Evolutionary conservation across 1,140 invertebrate species (phyloP), one percentile per base, ranked within the genome.

Genomic region (Nephotettix cincticeps): DNA sequence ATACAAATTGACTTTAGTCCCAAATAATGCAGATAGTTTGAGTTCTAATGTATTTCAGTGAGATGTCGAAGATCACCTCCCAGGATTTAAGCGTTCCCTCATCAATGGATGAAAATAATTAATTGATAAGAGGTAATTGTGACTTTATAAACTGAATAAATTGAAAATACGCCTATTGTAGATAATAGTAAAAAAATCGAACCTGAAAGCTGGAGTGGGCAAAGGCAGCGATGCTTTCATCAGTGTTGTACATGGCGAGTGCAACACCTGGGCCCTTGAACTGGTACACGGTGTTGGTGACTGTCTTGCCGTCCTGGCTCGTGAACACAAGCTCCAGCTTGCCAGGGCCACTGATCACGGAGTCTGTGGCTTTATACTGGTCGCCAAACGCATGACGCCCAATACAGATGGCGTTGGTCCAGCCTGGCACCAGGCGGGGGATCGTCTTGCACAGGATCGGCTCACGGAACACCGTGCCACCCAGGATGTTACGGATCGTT

Each of bases 351-450:
- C 86, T 80, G 40, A 93, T 84, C 36, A 96, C 88, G 75, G 91
- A 84, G 82, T 97, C 94, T 73, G 89, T 90, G 0, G 93, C 93
- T 82, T 94, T 95, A 82, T 97, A 97, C 81, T 95, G 93, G 82
- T 96, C 94, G 36, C 93, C 94, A 80, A 92, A 90, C 23, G 94
- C 94, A 80, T 96, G 94, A 79, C 94, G 89, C 36, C 94, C 94
- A 76, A 96, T 95, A 21, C 94, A 82, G 69, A 90, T 90, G 28
- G 93, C 86, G 73, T 93, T 86, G 0, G 85, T 91, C 94, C 94
- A 96, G 13, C 93, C 93, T 25, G 93, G 91, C 9, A 97, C 92
- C 23, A 96, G 80, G 23, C 92, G 87, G 1, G 94, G 94, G 79
- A 97, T 95, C 77, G 89, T 95, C 78, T 92, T 87, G 81, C 94